Base-by-base conservation (phyloP, 2,888 invertebrate genomes). In the Drosophila stalkeri region DNA sequence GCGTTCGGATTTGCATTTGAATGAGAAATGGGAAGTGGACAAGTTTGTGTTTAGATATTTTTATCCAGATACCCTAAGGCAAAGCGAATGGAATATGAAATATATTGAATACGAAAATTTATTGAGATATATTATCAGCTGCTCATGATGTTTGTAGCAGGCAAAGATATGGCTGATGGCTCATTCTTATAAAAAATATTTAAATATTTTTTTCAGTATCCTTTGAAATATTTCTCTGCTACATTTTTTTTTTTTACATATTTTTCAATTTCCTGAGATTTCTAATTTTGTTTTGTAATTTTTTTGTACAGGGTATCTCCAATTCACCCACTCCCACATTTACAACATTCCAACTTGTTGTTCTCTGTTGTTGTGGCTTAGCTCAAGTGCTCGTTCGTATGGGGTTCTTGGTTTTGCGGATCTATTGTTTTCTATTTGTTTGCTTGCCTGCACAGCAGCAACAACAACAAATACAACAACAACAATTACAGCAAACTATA, bases 1-100 rank as follows among this genome's bases (percentile, higher is more conserved):
- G 75, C 76, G 64, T 70, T 62, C 44, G 69, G 81, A 89, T 85
- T 85, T 85, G 85, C 85, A 85, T 86, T 87, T 89, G 73, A 86
- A 89, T 89, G 75, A 78, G 72, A 68, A 55, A n/a, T 66, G 64
- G 49, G 57, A 64, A 73, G 66, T 68, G 68, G 70, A 51, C 46
- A 78, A 82, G 60, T 75, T 76, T 51, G 54, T 67, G 46, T 60
- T 41, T 54, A 59, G 31, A 37, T 63, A 63, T 54, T 63, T 67
- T 51, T 51, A 44, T 23, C 20, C 31, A 33, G 12, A 49, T 41
- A 7, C 41, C 37, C 66, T 37, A 8, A 1, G 18, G 7, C 8
- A 6, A 16, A 12, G 3, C 0, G 14, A n/a, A 27, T 18, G 18
- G 7, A 7, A 18, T 27, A 12, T 1, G 2, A 6, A 12, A 3